Evolutionary conservation across 2,113 vertebrate species (phyloP).

Genomic region (Pomatorhinus ruficollis): DNA sequence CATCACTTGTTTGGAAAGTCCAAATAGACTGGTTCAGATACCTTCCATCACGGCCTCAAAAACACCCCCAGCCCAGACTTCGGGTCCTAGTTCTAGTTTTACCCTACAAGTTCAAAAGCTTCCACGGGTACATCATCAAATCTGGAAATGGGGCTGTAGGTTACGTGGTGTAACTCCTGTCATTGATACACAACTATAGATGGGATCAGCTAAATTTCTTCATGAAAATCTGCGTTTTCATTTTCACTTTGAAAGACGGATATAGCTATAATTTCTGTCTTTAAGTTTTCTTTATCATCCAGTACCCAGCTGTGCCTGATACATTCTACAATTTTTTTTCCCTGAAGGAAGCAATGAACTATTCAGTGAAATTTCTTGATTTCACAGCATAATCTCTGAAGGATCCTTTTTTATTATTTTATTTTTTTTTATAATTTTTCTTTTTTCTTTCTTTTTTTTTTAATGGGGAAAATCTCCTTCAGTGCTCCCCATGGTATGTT

Average conservation of each 20-base stretch:
- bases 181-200: neutral
- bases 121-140: neutral
- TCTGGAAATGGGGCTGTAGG: neutral
- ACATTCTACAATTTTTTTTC: neutral
- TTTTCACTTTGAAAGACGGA: neutral
- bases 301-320: neutral
- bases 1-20: neutral
- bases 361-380: neutral
- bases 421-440: too few species aligned
- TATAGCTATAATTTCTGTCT: neutral
- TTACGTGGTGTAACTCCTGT: neutral
- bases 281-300: conserved; percentile 11
- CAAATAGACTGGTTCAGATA: too few species aligned
- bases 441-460: neutral
- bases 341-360: neutral
- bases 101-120: neutral
- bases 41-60: accelerated
- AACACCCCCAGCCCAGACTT: neutral
- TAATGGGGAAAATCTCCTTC: neutral
- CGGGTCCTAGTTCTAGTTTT: neutral
- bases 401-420: neutral
- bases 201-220: neutral
- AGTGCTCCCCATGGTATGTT: neutral
- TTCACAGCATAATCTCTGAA: neutral
- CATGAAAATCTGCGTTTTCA: neutral